phyloP scores from a whole-genome alignment of 2,113 vertebrate genomes.

The Bos indicus region DNA sequence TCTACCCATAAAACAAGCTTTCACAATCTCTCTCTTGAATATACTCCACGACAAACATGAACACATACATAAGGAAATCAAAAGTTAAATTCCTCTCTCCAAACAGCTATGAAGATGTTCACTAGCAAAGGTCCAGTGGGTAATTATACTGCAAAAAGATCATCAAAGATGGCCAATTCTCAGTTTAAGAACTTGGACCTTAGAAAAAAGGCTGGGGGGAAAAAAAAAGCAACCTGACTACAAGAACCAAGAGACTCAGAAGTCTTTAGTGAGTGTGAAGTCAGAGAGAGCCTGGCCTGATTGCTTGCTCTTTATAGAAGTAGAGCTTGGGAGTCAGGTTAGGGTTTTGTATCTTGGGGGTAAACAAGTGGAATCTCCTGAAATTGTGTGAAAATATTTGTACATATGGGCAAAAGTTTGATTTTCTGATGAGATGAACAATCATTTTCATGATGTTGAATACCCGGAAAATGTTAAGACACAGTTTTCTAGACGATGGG shows the following conservation, averaged over 20 bases:
- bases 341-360: not conserved
- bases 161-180: not conserved
- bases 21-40: not conserved
- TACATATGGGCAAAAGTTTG: not conserved
- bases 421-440: not conserved
- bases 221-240: not conserved
- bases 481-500: not conserved
- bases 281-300: not conserved
- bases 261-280: not conserved
- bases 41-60: slow-evolving; percentile 4
- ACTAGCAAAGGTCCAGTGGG: not conserved
- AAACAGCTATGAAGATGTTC: not conserved
- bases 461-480: not conserved
- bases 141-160: not conserved
- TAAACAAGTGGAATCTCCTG: slow-evolving; percentile 15
- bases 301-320: not conserved
- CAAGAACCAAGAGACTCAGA: not conserved
- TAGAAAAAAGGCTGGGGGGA: not conserved
- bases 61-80: not conserved
- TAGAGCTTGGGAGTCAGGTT: slow-evolving; percentile 37
- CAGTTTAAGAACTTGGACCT: slow-evolving; percentile 1
- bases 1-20: not conserved
- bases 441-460: not conserved
- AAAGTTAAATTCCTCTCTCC: not conserved
- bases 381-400: slow-evolving; percentile 15